Conservation (phyloP, 37 sponge, comb jelly and placozoan species). For the Ephydatia muelleri region DNA sequence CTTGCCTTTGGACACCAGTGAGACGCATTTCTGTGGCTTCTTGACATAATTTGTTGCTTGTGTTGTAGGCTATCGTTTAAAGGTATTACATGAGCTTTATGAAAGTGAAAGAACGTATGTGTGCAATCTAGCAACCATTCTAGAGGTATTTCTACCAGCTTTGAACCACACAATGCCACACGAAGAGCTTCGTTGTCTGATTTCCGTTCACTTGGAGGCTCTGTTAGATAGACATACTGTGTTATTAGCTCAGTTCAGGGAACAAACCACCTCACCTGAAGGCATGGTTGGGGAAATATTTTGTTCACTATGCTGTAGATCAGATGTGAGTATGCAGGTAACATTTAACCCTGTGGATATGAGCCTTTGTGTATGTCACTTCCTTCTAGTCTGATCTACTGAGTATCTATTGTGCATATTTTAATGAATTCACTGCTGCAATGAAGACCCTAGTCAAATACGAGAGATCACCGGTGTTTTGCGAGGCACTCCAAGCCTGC, state of each 20-base stretch:
- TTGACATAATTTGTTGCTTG: no score
- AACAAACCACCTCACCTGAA: not conserved
- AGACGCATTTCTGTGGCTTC: no score
- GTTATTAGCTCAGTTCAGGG: slow-evolving; percentile 27
- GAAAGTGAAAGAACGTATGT: slow-evolving; percentile 60
- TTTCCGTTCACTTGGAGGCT: slow-evolving; percentile 69
- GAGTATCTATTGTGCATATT: slow-evolving; percentile 64
- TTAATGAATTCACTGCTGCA: slow-evolving; percentile 63
- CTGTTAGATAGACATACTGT: slow-evolving; percentile 44
- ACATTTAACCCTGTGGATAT: not conserved
- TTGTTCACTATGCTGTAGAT: not conserved
- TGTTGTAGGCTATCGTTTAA: slow-evolving; percentile 30
- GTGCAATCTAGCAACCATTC: slow-evolving; percentile 29
- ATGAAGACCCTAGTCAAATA: slow-evolving; percentile 50
- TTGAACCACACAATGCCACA: slow-evolving; percentile 48
- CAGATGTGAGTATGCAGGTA: slow-evolving; percentile 5
- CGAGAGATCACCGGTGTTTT: slow-evolving; percentile 34
- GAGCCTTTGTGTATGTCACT: not conserved
- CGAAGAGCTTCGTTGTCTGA: slow-evolving; percentile 51
- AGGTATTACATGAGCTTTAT: slow-evolving; percentile 51
- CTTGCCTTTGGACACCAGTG: not conserved
- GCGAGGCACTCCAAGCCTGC: slow-evolving; percentile 12
- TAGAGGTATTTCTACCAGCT: slow-evolving; percentile 39
- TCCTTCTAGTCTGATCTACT: slow-evolving; percentile 44
- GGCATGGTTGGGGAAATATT: slow-evolving; percentile 66